Evolutionary conservation across 2,888 invertebrate genomes (phyloP).

Genomic region (Agapetus fuscipes): DNA sequence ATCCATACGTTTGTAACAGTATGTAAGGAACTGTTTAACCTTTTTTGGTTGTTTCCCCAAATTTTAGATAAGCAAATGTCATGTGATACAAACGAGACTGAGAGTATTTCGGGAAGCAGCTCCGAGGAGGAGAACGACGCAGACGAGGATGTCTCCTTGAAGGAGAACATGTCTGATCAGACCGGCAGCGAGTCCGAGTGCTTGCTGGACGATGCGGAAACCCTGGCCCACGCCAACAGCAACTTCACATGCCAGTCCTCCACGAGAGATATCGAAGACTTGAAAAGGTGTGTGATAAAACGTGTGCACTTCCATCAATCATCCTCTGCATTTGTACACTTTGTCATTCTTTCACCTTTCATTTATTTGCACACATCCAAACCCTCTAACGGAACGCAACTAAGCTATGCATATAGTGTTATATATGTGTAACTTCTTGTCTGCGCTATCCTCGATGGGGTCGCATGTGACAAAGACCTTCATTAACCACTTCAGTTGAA

Average conservation of each 20-base stretch:
- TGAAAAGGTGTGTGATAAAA: constrained; percentile 34
- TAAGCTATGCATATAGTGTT: too few relatives aligned
- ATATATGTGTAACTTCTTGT: too few relatives aligned
- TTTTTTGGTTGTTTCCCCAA: constrained; percentile 1
- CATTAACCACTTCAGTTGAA: too few relatives aligned
- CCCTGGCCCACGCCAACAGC: constrained; percentile 3
- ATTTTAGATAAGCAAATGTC: constrained; percentile 1
- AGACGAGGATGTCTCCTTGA: constrained; percentile 20
- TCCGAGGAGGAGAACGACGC: constrained; percentile 22
- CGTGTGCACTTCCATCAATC: too few relatives aligned
- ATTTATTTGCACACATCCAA: too few relatives aligned
- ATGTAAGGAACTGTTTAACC: too few relatives aligned
- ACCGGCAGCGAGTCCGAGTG: constrained; percentile 16
- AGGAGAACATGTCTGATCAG: constrained; percentile 19
- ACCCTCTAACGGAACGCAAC: too few relatives aligned
- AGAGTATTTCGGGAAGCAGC: constrained; percentile 19
- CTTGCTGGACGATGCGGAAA: constrained; percentile 10
- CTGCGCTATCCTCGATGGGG: too few relatives aligned
- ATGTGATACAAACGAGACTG: constrained; percentile 23
- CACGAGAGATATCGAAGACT: constrained; percentile 45
- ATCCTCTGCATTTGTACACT: too few relatives aligned
- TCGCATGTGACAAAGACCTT: too few relatives aligned
- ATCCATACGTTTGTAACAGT: too few relatives aligned
- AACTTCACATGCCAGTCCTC: constrained; percentile 18
- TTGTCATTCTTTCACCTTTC: too few relatives aligned